Evolutionary conservation across 2,797 vertebrate species (phyloP), one percentile per base, ranked within the genome.

Genomic region (Limnodromus scolopaceus): DNA sequence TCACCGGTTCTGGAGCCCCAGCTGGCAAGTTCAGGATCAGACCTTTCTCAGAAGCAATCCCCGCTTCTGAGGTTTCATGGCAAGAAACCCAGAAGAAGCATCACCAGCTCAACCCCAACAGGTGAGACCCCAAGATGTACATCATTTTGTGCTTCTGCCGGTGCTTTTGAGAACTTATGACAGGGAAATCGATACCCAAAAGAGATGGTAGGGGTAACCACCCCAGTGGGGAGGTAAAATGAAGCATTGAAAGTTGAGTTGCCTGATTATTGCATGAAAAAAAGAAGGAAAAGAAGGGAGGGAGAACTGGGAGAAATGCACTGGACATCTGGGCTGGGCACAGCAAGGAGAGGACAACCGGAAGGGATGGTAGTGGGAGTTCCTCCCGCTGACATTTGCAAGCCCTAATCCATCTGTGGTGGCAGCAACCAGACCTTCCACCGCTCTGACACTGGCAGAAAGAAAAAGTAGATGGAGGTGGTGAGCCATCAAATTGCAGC

Each of bases 351-450:
- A 69, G 6, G 39, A 55, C 5, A 41, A 54, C 39, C 34, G 20
- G 34, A 75, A 75, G 30, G 28, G 17, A 2, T 36, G 17, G 9
- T 38, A 51, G 18, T 9, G 3, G 5, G 16, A 10, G 17, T 30
- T 61, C 20, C 27, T 77, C n/a, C 24, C 84, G 18, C 11, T 3
- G 1, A 41, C 11, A 39, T 34, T 32, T 69, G 30, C 55, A 55
- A 36, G 10, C 18, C 36, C 36, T 70, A 64, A 76, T 28, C 32
- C 2, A 1, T 2, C 43, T 51, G n/a, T 0, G 0, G 18, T 38
- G 20, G 39, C 69, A 82, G 39, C 54, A 39, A 54, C 4, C 19
- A 65, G 19, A 45, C 38, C 24, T 71, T 27, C 38, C 51, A 45
- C 16, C 51, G 38, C 16, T 2, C 16, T 2, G 2, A n/a, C 19